phyloP scores from a whole-genome alignment of 2,113 vertebrate species.

The Tamias sibiricus region DNA sequence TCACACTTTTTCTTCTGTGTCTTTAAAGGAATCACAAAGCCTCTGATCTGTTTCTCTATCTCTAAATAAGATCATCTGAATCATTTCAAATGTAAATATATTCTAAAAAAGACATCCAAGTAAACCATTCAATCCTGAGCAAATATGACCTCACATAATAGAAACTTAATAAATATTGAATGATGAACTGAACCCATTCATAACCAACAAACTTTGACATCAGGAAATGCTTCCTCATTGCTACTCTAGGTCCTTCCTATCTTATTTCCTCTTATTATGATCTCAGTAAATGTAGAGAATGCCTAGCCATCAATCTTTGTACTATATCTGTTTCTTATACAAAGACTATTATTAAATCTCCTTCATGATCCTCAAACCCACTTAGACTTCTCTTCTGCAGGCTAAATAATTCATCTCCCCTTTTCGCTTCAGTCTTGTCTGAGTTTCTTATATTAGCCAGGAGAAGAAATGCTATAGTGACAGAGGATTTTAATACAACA shows the following conservation, averaged over 20 bases:
- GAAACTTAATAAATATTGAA: conserved; percentile 66
- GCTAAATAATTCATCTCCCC: conserved; percentile 71
- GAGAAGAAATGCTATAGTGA: conserved; percentile 20
- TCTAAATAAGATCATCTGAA: not conserved
- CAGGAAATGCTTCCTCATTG: conserved; percentile 65
- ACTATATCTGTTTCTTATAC: conserved; percentile 43
- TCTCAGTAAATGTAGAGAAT: conserved; percentile 43
- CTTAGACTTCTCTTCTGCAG: conserved; percentile 65
- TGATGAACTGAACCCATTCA: conserved; percentile 10
- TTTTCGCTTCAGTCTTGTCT: conserved; percentile 55
- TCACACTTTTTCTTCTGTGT: not conserved
- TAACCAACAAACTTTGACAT: conserved; percentile 37
- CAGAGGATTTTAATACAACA: not conserved
- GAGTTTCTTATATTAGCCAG: conserved; percentile 54
- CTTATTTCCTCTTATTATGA: conserved; percentile 65
- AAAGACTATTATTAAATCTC: conserved; percentile 74
- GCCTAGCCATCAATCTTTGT: conserved; percentile 64
- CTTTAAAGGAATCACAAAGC: not conserved
- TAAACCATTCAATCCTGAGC: not conserved
- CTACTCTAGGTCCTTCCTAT: not conserved
- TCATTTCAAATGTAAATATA: conserved; percentile 49
- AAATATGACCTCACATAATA: conserved; percentile 11
- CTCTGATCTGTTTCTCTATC: not conserved
- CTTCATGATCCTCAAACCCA: conserved; percentile 64
- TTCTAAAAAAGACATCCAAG: not conserved